phyloP scores from a whole-genome alignment of 1,140 invertebrate genomes.

The Musca domestica region DNA sequence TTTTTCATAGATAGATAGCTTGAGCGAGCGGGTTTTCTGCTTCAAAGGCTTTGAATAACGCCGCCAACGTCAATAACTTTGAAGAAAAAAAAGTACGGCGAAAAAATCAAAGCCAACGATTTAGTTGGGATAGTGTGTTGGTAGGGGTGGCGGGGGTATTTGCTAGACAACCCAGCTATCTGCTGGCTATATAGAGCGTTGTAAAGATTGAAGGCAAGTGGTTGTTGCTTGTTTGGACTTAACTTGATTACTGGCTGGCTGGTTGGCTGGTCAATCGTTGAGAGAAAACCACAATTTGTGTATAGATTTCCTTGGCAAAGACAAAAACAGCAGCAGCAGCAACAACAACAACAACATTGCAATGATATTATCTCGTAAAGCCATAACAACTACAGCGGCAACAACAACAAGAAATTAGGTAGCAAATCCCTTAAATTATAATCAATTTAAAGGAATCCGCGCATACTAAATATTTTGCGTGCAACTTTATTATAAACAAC shows the following conservation, averaged over 20 bases:
- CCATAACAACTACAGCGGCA: too few relatives aligned
- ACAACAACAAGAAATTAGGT: background rate
- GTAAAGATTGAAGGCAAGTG: too few relatives aligned
- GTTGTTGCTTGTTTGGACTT: too few relatives aligned
- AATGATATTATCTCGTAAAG: conserved; percentile 19
- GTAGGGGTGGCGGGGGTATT: background rate
- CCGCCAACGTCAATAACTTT: background rate
- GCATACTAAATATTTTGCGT: conserved; percentile 20
- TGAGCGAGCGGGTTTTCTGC: background rate
- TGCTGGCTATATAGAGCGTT: too few relatives aligned
- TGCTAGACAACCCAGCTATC: background rate
- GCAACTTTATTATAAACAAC: conserved; percentile 14
- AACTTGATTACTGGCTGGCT: too few relatives aligned
- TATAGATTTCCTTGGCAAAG: background rate
- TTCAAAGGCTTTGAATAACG: background rate
- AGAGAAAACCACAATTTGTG: too few relatives aligned
- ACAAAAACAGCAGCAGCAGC: background rate
- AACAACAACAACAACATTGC: background rate
- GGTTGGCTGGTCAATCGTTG: too few relatives aligned
- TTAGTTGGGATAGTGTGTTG: too few relatives aligned
- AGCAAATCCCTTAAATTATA: conserved; percentile 22
- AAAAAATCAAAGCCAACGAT: background rate
- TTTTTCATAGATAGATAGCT: background rate
- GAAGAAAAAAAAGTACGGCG: background rate
- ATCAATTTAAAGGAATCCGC: conserved; percentile 22